phyloP scores from a whole-genome alignment of 1,140 invertebrate genomes.

The Drosophila fuyamai region DNA sequence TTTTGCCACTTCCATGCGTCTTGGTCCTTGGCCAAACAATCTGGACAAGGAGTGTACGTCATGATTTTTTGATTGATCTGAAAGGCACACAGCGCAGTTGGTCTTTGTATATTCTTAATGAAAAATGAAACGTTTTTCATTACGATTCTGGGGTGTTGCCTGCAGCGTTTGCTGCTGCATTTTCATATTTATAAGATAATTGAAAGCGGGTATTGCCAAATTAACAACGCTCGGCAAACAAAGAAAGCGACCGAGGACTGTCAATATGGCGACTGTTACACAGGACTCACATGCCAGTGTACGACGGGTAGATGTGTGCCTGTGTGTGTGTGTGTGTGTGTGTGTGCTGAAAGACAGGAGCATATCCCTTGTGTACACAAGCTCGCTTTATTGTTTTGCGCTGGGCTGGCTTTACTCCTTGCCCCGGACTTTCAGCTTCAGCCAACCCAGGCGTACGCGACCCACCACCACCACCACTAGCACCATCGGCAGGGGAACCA shows the following conservation, averaged over 20 bases:
- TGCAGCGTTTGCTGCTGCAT: conserved; percentile 79
- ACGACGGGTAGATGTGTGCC: conserved; percentile 3
- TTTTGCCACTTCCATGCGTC: conserved; percentile 61
- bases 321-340: conserved; percentile 21
- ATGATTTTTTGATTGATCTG: conserved; percentile 84
- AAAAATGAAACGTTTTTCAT: conserved; percentile 82
- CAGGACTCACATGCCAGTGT: conserved; percentile 19
- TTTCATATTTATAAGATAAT: conserved; percentile 85
- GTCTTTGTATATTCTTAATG: conserved; percentile 75
- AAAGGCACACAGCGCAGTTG: conserved; percentile 80
- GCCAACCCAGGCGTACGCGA: conserved; percentile 12
- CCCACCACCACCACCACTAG: conserved; percentile 18
- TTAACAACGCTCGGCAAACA: conserved; percentile 84
- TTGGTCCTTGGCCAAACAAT: conserved; percentile 26
- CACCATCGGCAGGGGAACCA: conserved; percentile 9
- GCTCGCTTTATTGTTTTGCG: conserved; percentile 82
- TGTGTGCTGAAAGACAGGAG: conserved; percentile 63
- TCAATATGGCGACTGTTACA: conserved; percentile 73
- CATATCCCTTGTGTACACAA: conserved; percentile 84
- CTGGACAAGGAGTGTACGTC: conserved; percentile 40
- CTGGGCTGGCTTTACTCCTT: conserved; percentile 72
- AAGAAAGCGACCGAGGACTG: conserved; percentile 46
- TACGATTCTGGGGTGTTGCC: conserved; percentile 55
- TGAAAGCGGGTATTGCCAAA: conserved; percentile 85
- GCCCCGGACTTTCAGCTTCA: conserved; percentile 10